Percentiles rank a stretch among this genome's conserved stretches.
Conservation (phyloP, 2,888 invertebrate genomes). For the Isotomurus palustris region DNA sequence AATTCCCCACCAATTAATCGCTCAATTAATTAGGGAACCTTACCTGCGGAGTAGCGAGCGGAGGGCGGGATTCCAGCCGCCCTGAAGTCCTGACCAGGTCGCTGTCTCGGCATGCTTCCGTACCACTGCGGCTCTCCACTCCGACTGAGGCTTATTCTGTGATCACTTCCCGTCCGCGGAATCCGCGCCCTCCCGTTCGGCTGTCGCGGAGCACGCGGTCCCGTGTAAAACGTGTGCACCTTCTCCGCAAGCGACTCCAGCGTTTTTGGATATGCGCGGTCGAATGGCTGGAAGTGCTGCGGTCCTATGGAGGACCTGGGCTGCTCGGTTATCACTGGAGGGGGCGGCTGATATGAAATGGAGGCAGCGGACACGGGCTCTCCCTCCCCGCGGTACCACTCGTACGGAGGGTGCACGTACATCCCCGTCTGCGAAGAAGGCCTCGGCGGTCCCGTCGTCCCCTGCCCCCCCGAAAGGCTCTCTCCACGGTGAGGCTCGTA, state of each 20-base stretch:
- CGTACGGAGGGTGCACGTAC: conserved; percentile 34
- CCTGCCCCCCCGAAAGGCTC: no score
- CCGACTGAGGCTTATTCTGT: conserved; percentile 56
- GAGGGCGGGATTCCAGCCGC: conserved; percentile 31
- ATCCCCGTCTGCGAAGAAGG: conserved; percentile 41
- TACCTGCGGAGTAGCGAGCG: conserved; percentile 44
- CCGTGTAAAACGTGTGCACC: conserved; percentile 81
- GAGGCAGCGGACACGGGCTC: conserved; percentile 48
- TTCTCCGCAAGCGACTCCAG: conserved; percentile 87
- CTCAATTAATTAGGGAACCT: conserved; percentile 3
- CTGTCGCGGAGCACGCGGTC: conserved; percentile 47
- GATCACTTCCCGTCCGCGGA: conserved; percentile 86
- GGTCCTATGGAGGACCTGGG: conserved; percentile 66
- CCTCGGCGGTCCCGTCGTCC: conserved; percentile 39
- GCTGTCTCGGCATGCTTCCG: conserved; percentile 45
- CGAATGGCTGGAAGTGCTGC: conserved; percentile 82
- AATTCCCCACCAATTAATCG: no score
- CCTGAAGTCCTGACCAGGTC: conserved; percentile 23
- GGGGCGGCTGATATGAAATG: conserved; percentile 73
- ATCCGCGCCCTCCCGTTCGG: conserved; percentile 41
- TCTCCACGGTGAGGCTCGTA: conserved; percentile 39
- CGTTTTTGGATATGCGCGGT: conserved; percentile 79
- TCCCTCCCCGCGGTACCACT: conserved; percentile 38
- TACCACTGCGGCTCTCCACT: conserved; percentile 40
- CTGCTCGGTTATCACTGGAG: conserved; percentile 80